Evolutionary conservation across 37 sponge, comb jelly and placozoan species (phyloP), one percentile per base, ranked within the genome.

Genomic region (Halisarca cf. caerulea): DNA sequence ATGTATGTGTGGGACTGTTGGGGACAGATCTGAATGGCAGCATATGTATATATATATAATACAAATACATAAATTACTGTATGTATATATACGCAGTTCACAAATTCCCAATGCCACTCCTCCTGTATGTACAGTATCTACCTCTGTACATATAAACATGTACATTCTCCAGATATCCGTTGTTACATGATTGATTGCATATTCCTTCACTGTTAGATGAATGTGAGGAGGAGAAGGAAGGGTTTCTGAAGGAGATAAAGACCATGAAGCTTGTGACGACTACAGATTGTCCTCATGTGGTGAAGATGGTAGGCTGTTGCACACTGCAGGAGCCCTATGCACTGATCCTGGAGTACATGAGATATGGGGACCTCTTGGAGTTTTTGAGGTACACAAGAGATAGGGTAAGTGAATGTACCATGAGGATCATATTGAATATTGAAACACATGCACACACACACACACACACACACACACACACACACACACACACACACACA

Each of bases 401-500:
- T 30, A 34, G n/a, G 28, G 69, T 68, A 34, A 68, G 69, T 28
- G 60, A 27, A 59, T 2, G 60, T 59, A 14, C 11, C 51, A 47
- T 47, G 51, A 47, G 11, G 11, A 11, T 14, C 51, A 47, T 47
- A 20, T 61, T 7, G 64, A 23, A 61, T 7, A 20, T 47, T 47
- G 51, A n/a, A n/a, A n/a, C n/a, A n/a, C 64, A 30, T 62, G 64
- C 15, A 30, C 64, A 62, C 7, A 17, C 39, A 35, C 74, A 72
- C 14, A 30, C 39, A 72, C 74, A 72, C 39, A 30, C 39, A 32
- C 74, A 72, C 39, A 20, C 74, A 72, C 74, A 30, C 74, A 72
- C 74, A 32, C 43, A 72, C 74, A 72, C 74, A 72, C 74, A 72
- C 74, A 72, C 74, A 72, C 74, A 72, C 74, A 23, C n/a, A 35